These are phyloP conservation scores for Drosophila glabriapex DNA, from an alignment of 2,888 invertebrate species.

Conservation along the genomic window DNA sequence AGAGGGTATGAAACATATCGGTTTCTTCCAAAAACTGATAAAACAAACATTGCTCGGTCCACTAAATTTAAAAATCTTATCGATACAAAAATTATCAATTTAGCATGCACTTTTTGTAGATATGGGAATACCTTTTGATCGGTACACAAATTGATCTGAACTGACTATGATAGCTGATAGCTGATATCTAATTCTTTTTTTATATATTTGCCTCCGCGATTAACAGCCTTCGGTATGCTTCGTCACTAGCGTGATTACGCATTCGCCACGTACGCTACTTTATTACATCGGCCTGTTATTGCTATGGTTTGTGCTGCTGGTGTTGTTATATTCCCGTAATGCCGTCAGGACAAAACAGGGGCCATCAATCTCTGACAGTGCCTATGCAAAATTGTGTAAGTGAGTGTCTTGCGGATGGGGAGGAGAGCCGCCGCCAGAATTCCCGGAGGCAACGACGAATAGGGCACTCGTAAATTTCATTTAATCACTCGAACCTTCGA, in stretches of 20 bases:
- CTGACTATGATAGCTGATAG: neutral
- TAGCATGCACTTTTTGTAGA: neutral
- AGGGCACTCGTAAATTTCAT: slow-evolving; percentile 61
- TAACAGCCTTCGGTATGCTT: neutral
- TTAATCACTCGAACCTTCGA: slow-evolving; percentile 65
- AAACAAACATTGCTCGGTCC: neutral
- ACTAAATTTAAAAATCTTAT: neutral
- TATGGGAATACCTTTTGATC: neutral
- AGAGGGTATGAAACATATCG: neutral
- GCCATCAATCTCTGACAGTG: slow-evolving; percentile 62
- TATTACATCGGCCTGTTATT: slow-evolving; percentile 58
- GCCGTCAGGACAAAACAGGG: slow-evolving; percentile 59
- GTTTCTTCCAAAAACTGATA: neutral
- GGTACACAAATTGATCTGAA: neutral
- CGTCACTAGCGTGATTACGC: slow-evolving; percentile 6
- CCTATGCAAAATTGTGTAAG: slow-evolving; percentile 50
- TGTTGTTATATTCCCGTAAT: slow-evolving; percentile 43
- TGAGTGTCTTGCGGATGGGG: slow-evolving; percentile 5
- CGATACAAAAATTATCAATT: neutral
- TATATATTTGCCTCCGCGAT: neutral
- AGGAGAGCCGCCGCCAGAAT: neutral
- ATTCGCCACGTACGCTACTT: slow-evolving; percentile 31
- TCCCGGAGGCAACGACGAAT: slow-evolving; percentile 22
- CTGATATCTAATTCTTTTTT: neutral
- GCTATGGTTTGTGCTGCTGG: slow-evolving; percentile 36